Percentiles rank a stretch among this genome's conserved stretches.
phyloP scores from a whole-genome alignment of 2,888 invertebrate species.

The Allophyes oxyacanthae region DNA sequence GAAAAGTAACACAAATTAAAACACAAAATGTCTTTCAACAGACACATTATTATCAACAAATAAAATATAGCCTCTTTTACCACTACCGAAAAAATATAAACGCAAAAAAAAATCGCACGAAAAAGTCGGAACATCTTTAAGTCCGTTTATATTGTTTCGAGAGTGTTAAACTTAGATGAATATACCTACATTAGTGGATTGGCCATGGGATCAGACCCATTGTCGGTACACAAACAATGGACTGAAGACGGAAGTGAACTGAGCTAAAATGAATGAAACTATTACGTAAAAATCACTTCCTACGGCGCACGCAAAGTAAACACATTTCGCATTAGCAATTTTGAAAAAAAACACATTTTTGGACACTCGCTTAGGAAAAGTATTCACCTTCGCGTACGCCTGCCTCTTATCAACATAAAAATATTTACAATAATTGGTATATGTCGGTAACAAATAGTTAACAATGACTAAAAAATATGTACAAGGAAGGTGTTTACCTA shows the following conservation, averaged over 20 bases:
- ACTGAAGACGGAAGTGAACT: slow-evolving; percentile 49
- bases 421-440: slow-evolving; percentile 78
- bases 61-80: slow-evolving; percentile 41
- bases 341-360: slow-evolving; percentile 30
- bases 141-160: slow-evolving; percentile 37
- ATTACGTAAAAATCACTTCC: slow-evolving; percentile 60
- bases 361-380: slow-evolving; percentile 58
- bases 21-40: slow-evolving; percentile 44
- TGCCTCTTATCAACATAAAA: slow-evolving; percentile 53
- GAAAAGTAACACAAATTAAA: slow-evolving; percentile 29
- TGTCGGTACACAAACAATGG: slow-evolving; percentile 52
- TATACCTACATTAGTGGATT: slow-evolving; percentile 33
- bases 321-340: slow-evolving; percentile 63
- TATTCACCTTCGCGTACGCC: slow-evolving; percentile 81
- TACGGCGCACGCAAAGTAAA: slow-evolving; percentile 77
- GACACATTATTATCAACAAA: slow-evolving; percentile 35
- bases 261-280: slow-evolving; percentile 43
- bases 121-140: slow-evolving; percentile 12
- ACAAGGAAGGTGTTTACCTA: slow-evolving; percentile 70
- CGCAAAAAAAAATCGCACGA: slow-evolving; percentile 6
- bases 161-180: slow-evolving; percentile 38
- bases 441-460: slow-evolving; percentile 82
- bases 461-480: slow-evolving; percentile 84
- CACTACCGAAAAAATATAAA: slow-evolving; percentile 33
- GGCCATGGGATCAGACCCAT: slow-evolving; percentile 52